phyloP scores from a whole-genome alignment of 2,888 invertebrate genomes.

The Chesias legatella region DNA sequence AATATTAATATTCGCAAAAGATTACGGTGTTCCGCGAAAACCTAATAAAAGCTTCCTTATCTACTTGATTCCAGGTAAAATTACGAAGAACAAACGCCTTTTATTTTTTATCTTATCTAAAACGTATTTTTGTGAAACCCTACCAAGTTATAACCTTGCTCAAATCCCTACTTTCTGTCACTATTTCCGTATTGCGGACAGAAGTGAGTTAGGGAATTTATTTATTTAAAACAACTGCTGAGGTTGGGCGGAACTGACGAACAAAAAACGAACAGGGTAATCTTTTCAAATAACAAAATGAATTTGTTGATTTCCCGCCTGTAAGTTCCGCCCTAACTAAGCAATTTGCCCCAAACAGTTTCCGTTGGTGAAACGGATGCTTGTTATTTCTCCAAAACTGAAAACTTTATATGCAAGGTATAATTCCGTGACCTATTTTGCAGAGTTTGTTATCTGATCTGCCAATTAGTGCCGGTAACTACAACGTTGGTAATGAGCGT shows the following conservation, averaged over 20 bases:
- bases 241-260: slow-evolving; percentile 1
- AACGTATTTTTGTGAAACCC: slow-evolving; percentile 4
- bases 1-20: too few species aligned
- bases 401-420: slow-evolving; percentile 3
- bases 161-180: slow-evolving; percentile 14
- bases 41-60: slow-evolving; percentile 13
- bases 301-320: background rate
- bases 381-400: slow-evolving; percentile 10
- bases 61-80: background rate
- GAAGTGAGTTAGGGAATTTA: slow-evolving; percentile 17
- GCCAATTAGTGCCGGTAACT: slow-evolving; percentile 24
- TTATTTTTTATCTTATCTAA: slow-evolving; percentile 10
- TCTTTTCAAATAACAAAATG: too few species aligned
- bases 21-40: slow-evolving; percentile 33
- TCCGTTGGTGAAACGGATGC: slow-evolving; percentile 1
- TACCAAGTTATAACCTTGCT: slow-evolving; percentile 11
- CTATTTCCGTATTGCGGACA: slow-evolving; percentile 14
- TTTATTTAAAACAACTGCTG: slow-evolving; percentile 19
- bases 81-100: slow-evolving; percentile 20
- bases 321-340: background rate
- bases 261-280: slow-evolving; percentile 3
- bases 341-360: slow-evolving; percentile 3
- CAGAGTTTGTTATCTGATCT: slow-evolving; percentile 16
- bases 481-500: background rate
- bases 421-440: slow-evolving; percentile 14